phyloP scores from a whole-genome alignment of 2,888 invertebrate genomes.

The Campoplex nolae region DNA sequence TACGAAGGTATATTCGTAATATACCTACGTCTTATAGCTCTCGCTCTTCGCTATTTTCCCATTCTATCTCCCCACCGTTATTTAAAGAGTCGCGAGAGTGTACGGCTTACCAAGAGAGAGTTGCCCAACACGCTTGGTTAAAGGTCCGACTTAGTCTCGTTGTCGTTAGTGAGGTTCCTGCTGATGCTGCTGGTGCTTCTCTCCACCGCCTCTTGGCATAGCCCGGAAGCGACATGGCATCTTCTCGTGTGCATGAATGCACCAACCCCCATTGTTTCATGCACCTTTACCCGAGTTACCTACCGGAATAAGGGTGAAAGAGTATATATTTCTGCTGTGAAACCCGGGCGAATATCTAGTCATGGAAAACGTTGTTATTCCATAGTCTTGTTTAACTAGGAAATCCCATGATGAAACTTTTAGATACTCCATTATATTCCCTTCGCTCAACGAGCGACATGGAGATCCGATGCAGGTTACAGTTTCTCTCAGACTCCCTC shows the following conservation, averaged over 20 bases:
- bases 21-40: conserved; percentile 17
- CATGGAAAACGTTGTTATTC: conserved; percentile 52
- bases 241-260: conserved; percentile 45
- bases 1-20: conserved; percentile 3
- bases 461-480: background rate
- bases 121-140: conserved; percentile 49
- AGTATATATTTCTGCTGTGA: background rate
- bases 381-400: conserved; percentile 35
- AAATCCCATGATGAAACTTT: conserved; percentile 20
- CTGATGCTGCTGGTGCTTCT: conserved; percentile 16
- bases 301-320: background rate
- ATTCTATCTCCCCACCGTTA: conserved; percentile 35
- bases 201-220: conserved; percentile 13
- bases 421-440: background rate
- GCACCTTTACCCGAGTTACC: conserved; percentile 36
- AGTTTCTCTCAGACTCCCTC: background rate
- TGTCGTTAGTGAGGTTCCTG: conserved; percentile 60
- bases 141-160: conserved; percentile 48
- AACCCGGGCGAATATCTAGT: conserved; percentile 21
- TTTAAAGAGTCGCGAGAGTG: conserved; percentile 46
- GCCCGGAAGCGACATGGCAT: conserved; percentile 57
- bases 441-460: background rate
- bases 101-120: conserved; percentile 43
- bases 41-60: conserved; percentile 28
- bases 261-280: conserved; percentile 51